Conservation (phyloP, 2,797 vertebrate genomes). For the Mus caroli region DNA sequence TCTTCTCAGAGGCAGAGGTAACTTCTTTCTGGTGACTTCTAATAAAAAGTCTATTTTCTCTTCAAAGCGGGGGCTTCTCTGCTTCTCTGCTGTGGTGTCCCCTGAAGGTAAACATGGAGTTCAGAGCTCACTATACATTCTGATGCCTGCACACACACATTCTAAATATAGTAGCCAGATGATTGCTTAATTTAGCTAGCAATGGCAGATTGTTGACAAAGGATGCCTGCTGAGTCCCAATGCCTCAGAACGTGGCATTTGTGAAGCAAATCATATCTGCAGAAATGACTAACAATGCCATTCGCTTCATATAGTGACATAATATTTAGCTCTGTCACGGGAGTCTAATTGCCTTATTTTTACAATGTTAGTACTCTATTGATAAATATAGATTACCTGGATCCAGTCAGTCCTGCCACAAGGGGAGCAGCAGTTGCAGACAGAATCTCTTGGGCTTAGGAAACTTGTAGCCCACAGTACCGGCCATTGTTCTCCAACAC, state of each 20-base stretch:
- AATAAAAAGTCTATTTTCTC: slow-evolving; percentile 60
- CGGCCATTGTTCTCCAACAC: slow-evolving; percentile 10
- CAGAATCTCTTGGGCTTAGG: slow-evolving; percentile 7
- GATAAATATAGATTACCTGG: slow-evolving; percentile 84
- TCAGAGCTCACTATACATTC: slow-evolving; percentile 72
- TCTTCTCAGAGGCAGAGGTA: not conserved
- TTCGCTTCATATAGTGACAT: slow-evolving; percentile 87
- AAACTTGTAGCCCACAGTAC: slow-evolving; percentile 55
- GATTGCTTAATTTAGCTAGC: slow-evolving; percentile 86
- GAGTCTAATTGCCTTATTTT: slow-evolving; percentile 87
- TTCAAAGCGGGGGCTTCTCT: slow-evolving; percentile 55
- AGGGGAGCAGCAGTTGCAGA: slow-evolving; percentile 61
- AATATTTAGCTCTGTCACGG: slow-evolving; percentile 88
- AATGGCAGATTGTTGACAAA: slow-evolving; percentile 87
- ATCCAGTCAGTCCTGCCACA: slow-evolving; percentile 77
- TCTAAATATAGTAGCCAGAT: slow-evolving; percentile 83
- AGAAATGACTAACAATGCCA: slow-evolving; percentile 84
- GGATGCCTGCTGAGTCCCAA: slow-evolving; percentile 83
- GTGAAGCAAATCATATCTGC: slow-evolving; percentile 82
- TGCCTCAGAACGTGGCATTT: slow-evolving; percentile 84
- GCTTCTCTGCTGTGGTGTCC: slow-evolving; percentile 49
- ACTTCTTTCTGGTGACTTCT: slow-evolving; percentile 29
- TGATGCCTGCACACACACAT: slow-evolving; percentile 63
- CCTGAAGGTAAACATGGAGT: slow-evolving; percentile 67
- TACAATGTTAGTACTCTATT: slow-evolving; percentile 82